Base-by-base conservation (phyloP, 2,797 vertebrate species). In the Halcyon smyrnensis region DNA sequence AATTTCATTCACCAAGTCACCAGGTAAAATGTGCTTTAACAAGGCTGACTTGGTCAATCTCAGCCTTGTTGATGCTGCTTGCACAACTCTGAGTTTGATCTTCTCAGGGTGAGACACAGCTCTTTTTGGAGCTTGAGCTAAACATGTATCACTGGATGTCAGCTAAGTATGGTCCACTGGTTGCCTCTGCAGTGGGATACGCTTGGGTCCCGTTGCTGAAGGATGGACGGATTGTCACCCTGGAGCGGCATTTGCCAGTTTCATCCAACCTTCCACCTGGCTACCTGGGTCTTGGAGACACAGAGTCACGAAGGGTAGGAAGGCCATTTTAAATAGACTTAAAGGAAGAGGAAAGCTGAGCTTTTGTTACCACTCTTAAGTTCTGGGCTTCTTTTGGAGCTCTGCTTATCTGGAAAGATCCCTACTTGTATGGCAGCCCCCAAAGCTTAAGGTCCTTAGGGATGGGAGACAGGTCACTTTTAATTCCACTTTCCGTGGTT, bases 171-270 rank as follows among this genome's bases (percentile, higher is more conserved):
- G 63, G 25, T 67, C 27, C 63, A 2, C 9, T 56, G 89, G 28
- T 92, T 96, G 37, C 88, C 86, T 97, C 87, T 4, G 3, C 98
- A 99, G 99, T 99, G 96, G 99, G 99, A 3, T 99, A 98, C 23
- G 97, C 98, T 63, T 99, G 99, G 99, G 97, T 97, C 56, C 98
- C 99, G 17, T 93, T 99, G 97, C 97, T 99, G 87, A 99, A 98
- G 97, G 99, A 99, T 3, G 99, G 99, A 24, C 97, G 99, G 90
- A 98, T 99, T 84, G 98, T 98, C 94, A 99, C 99, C 6, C 96
- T 98, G 43, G 99, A 99, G 90, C 96, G 98, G 34, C 99, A 99
- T 74, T 96, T 99, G 67, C 98, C 99, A 0, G 98, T 99, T 63
- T 98, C 99, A 4, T 98, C 99, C 92, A 98, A 97, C 91, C 98